phyloP scores from a whole-genome alignment of 30 jellyfish, hydroid and myxozoan species.

The Clytia hemisphaerica region DNA sequence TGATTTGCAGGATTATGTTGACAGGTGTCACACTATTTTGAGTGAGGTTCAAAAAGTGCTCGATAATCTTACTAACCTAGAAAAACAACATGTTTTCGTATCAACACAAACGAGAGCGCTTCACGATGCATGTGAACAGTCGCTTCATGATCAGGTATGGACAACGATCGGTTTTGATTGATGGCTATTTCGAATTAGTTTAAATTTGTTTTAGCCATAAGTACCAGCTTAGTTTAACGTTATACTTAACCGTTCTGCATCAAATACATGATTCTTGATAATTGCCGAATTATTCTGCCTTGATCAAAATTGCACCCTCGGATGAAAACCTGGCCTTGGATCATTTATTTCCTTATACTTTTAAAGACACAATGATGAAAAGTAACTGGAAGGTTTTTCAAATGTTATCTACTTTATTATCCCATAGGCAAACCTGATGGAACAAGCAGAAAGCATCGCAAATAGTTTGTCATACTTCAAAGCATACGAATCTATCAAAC shows the following conservation, averaged over 20 bases:
- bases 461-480: constrained; percentile 60
- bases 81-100: constrained; percentile 47
- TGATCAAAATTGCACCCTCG: no score
- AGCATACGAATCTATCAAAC: constrained; percentile 59
- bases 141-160: constrained; percentile 86
- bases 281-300: no score
- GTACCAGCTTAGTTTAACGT: no score
- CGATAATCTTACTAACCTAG: constrained; percentile 46
- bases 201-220: no score
- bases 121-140: constrained; percentile 95
- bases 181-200: no score
- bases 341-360: no score
- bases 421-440: constrained; percentile 62
- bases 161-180: no score
- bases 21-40: constrained; percentile 54
- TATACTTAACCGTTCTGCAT: no score
- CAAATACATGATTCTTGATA: no score
- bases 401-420: neutral
- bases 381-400: no score
- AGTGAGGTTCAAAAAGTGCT: constrained; percentile 40
- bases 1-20: constrained; percentile 46
- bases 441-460: constrained; percentile 75
- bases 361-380: no score
- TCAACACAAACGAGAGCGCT: constrained; percentile 74
- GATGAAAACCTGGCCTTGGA: no score